Evolutionary conservation across 2,113 vertebrate genomes (phyloP), one percentile per base, ranked within the genome.

Genomic region (Talpa occidentalis): DNA sequence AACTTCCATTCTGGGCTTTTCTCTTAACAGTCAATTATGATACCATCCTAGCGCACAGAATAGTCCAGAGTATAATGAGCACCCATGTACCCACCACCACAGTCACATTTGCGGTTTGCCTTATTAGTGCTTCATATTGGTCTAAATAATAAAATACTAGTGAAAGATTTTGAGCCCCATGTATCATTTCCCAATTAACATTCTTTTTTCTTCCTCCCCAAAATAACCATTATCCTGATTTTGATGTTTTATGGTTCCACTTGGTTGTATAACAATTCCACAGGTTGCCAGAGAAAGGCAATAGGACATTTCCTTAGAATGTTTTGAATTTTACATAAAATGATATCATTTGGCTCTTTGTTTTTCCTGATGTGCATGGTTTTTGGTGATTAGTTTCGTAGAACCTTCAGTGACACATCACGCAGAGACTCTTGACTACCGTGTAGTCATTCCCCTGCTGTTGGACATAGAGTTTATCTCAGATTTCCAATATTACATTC

Each of bases 71-170:
- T 15, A 8, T 14, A 19, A 32, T 28, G 32, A 93, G 17, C 30
- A 7, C 40, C n/a, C n/a, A 19, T 0, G 11, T 67, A 24, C n/a
- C 28, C 3, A 47, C 7, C 35, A 52, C 14, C 44, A 0, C 66
- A 16, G n/a, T 59, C 69, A 73, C 40, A 7, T 72, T 77, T n/a
- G 60, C 42, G 2, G 2, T 54, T 66, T 74, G 59, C 66, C 28
- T 28, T 59, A 32, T 26, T 54, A n/a, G n/a, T 66, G 32, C 40
- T 69, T 66, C 64, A 52, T 49, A 32, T 78, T 60, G 37, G 52
- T 52, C 49, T 37, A 6, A 30, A 30, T 83, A 70, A 19, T 88
- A 49, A 73, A 88, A 52, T 19, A 8, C n/a, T 40, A 52, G 12
- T 66, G 73, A 49, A n/a, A n/a, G 62, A 85, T 10, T 69, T 35